Evolutionary conservation across 1,140 invertebrate genomes (phyloP).

Genomic region (Neuroterus valhalla): DNA sequence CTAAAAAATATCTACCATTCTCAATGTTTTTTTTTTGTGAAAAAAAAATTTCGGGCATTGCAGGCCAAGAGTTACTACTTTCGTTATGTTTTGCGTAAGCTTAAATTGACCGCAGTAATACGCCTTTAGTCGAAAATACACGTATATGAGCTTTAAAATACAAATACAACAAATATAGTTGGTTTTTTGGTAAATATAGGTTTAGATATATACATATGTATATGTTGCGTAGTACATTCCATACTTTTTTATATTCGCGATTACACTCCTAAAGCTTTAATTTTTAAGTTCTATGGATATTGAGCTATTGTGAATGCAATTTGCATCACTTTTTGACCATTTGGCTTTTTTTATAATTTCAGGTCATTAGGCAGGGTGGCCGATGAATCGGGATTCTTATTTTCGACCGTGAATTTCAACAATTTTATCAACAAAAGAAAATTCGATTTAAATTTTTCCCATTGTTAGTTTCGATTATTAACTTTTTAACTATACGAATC

Average conservation of each 20-base stretch:
- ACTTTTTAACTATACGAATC: too few relatives aligned
- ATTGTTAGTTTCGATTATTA: too few relatives aligned
- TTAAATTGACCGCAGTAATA: constrained; percentile 57
- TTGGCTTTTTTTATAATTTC: constrained; percentile 23
- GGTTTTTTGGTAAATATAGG: constrained; percentile 36
- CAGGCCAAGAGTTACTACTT: constrained; percentile 14
- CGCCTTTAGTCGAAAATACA: constrained; percentile 51
- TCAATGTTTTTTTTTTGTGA: background rate
- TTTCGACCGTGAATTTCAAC: too few relatives aligned
- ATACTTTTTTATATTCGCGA: constrained; percentile 29
- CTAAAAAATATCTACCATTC: constrained; percentile 11
- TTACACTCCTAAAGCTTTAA: constrained; percentile 10
- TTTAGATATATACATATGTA: constrained; percentile 38
- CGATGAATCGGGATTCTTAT: too few relatives aligned
- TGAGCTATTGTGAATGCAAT: constrained; percentile 22
- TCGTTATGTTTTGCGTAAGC: constrained; percentile 34
- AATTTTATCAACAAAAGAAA: too few relatives aligned
- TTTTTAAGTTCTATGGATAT: constrained; percentile 1
- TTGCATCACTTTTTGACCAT: background rate
- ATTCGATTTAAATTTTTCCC: too few relatives aligned
- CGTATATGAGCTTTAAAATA: constrained; percentile 46
- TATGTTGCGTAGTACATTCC: constrained; percentile 5
- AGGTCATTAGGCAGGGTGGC: too few relatives aligned
- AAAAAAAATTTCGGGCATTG: background rate
- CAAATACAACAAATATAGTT: constrained; percentile 53